phyloP scores from a whole-genome alignment of 2,888 invertebrate species.

The Macrophya annulata region DNA sequence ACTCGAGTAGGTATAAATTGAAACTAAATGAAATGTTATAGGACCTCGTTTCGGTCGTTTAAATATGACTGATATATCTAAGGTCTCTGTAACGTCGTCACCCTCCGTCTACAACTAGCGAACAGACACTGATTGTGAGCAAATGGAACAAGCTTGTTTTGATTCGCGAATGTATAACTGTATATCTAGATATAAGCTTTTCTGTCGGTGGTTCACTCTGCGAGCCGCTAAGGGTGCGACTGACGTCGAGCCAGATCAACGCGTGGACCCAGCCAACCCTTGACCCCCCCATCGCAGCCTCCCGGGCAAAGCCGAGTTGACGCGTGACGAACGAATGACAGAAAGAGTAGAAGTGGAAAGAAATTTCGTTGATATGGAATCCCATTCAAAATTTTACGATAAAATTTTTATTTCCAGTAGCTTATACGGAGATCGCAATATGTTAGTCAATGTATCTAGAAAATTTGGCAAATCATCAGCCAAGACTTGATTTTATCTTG shows the following conservation, averaged over 20 bases:
- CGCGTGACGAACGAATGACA: slow-evolving; percentile 38
- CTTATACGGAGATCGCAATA: neutral
- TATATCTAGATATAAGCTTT: slow-evolving; percentile 56
- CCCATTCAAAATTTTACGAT: neutral
- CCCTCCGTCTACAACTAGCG: slow-evolving; percentile 15
- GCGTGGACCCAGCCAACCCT: slow-evolving; percentile 41
- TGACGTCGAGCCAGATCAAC: slow-evolving; percentile 47
- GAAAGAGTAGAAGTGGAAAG: neutral
- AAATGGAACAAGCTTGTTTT: slow-evolving; percentile 54
- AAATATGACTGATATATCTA: slow-evolving; percentile 8
- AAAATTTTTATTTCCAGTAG: neutral
- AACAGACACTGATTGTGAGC: slow-evolving; percentile 30
- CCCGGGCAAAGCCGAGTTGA: slow-evolving; percentile 38
- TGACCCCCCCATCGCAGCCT: slow-evolving; percentile 37
- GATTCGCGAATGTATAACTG: slow-evolving; percentile 56
- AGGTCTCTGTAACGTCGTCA: neutral
- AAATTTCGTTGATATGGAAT: neutral
- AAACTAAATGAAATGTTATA: neutral
- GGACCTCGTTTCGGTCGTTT: neutral
- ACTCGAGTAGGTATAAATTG: neutral
- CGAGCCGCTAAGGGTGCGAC: slow-evolving; percentile 61
- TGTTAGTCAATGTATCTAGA: neutral
- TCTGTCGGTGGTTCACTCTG: slow-evolving; percentile 61
- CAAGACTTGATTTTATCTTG: neutral
- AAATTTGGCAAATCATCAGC: neutral